Percentiles rank a stretch among this genome's conserved stretches.
These are phyloP conservation scores for Caenorhabditis sp. DNA, from an alignment of 2,888 invertebrate species.

Conservation along the genomic window DNA sequence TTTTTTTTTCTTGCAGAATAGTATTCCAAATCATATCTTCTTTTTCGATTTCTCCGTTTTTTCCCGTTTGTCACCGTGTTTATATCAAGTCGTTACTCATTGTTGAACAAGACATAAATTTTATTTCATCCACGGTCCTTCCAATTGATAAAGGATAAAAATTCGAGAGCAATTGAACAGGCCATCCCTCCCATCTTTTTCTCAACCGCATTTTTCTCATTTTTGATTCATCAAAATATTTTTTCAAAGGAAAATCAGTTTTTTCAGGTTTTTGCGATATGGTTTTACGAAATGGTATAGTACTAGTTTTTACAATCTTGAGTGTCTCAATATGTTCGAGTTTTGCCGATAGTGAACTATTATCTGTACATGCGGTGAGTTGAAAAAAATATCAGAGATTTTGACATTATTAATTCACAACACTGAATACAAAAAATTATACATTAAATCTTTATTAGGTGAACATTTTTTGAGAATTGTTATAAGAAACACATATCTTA, in stretches of 20 bases:
- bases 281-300: background rate
- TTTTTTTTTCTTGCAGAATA: background rate
- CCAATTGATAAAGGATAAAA: background rate
- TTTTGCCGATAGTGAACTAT: conserved; percentile 10
- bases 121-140: background rate
- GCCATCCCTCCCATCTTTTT: too few relatives aligned
- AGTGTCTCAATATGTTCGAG: conserved; percentile 6
- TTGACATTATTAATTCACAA: background rate
- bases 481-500: too few relatives aligned
- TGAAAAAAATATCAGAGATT: background rate
- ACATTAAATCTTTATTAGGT: too few relatives aligned
- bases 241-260: too few relatives aligned
- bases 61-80: background rate
- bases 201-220: background rate
- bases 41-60: background rate
- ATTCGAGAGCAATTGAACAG: background rate
- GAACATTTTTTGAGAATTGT: too few relatives aligned
- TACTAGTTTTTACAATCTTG: background rate
- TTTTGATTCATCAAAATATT: too few relatives aligned
- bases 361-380: conserved; percentile 34
- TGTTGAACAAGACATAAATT: background rate
- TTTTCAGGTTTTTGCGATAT: background rate
- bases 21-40: background rate
- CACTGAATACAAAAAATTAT: too few relatives aligned
- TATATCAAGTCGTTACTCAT: background rate